Evolutionary conservation across 2,888 invertebrate genomes (phyloP), one percentile per base, ranked within the genome.

Genomic region (Stegophylla sp.): DNA sequence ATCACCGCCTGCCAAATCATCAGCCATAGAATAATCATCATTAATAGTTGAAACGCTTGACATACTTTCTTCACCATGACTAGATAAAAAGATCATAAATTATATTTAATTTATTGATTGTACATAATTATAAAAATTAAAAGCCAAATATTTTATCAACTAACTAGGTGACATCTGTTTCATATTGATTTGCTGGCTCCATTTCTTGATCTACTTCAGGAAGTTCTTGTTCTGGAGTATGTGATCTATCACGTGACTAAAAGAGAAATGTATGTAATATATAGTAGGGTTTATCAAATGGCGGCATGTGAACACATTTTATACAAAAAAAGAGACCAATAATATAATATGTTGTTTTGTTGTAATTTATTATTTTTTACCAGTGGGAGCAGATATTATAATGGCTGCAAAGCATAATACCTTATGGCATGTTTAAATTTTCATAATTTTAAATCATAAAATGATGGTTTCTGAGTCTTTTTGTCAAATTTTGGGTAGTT

Each of bases 211-310:
- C 51, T 3, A 75, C 23, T 61, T 59, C 51, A 51, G 79, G 79
- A 51, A 79, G 61, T 71, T 79, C 79, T 63, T 79, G 79, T 79
- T 79, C 79, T 34, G 71, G 61, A 71, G 79, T 79, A 51, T 28
- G 45, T 12, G 77, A 45, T 45, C 77, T 43, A 1, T 48, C 67
- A 69, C 0, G 17, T 13, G 12, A 0, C 75, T 75, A 66, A 53
- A 66, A 23, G 26, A n/a, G 26, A n/a, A 59, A 75, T 34, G 34
- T 26, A 56, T 71, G n/a, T n/a, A n/a, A n/a, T n/a, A n/a, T n/a
- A n/a, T n/a, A n/a, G n/a, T n/a, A n/a, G n/a, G n/a, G n/a, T n/a
- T n/a, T n/a, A n/a, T n/a, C n/a, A n/a, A n/a, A n/a, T n/a, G n/a
- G n/a, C n/a, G n/a, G n/a, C n/a, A n/a, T n/a, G n/a, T n/a, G n/a